Percentiles rank a stretch among this genome's conserved stretches.
These are phyloP conservation scores for Lepus timidus DNA, from an alignment of 2,113 vertebrate species.

Conservation along the genomic window DNA sequence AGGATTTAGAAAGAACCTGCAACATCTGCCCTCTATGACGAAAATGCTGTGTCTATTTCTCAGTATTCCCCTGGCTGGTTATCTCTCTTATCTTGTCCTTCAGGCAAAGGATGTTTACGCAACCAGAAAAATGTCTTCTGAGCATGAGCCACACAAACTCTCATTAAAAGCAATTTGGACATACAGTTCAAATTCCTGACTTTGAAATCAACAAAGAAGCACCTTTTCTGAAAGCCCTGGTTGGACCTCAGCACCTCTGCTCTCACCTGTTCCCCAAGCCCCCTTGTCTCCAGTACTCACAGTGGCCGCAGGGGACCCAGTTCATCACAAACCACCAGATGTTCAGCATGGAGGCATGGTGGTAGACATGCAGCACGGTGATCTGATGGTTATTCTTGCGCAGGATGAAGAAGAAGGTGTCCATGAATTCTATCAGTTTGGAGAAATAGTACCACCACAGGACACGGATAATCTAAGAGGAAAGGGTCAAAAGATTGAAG, in stretches of 20 bases:
- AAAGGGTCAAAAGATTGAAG: background rate
- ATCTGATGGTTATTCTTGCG: conserved; percentile 98
- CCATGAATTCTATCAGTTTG: conserved; percentile 98
- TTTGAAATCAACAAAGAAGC: background rate
- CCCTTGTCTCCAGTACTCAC: conserved; percentile 88
- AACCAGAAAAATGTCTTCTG: background rate
- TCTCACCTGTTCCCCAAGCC: background rate
- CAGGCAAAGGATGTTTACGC: background rate
- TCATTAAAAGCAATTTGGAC: background rate
- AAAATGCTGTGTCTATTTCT: background rate
- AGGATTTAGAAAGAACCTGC: background rate
- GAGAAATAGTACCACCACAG: conserved; percentile 99
- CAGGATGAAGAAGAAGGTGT: conserved; percentile 99
- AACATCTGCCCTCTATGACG: background rate
- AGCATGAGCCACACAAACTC: background rate
- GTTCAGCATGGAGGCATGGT: conserved; percentile 96
- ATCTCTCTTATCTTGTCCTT: background rate
- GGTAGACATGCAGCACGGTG: conserved; percentile 97
- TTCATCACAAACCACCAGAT: conserved; percentile 99
- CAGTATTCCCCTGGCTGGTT: background rate
- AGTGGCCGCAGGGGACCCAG: conserved; percentile 98
- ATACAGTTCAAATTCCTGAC: background rate
- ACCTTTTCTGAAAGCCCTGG: background rate
- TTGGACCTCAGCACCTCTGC: background rate
- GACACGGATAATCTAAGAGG: conserved; percentile 91